Evolutionary conservation across 2,888 invertebrate species (phyloP), one percentile per base, ranked within the genome.

Genomic region (Pyrrhia umbra): DNA sequence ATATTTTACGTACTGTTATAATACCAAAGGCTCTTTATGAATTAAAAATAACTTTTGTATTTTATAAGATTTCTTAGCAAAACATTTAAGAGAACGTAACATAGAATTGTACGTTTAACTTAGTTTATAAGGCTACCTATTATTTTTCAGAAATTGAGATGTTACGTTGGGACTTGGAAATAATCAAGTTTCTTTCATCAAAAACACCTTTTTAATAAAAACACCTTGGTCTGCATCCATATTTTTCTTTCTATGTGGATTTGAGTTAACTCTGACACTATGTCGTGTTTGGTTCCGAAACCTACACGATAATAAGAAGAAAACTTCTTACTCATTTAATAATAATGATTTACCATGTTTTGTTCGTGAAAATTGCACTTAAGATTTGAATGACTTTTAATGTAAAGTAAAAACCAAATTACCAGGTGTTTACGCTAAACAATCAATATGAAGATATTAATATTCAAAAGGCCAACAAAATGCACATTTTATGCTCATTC

Each of bases 401-500:
- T 23, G 2, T 6, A 23, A n/a, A n/a, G n/a, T 25, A 21, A 1
- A 27, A 27, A 34, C 23, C 40, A 13, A 30, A 15, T 1, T 59
- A 37, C 62, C 50, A 59, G 55, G 59, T 60, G 55, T 49, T 59
- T 63, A 64, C 47, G 18, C 65, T 30, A 16, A 25, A 45, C 10
- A 71, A 59, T 58, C 57, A 61, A 42, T 30, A 42, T 54, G 34
- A 58, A 34, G n/a, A 57, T 34, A 46, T 46, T 61, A 45, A 51
- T 37, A 40, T 55, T 43, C 18, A 54, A 75, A 63, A 67, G 51
- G n/a, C 18, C 37, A 55, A 62, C 61, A 56, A 68, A 55, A 56
- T 75, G 30, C 39, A 68, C 51, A 62, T 74, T 58, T 68, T 55
- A 42, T 54, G 63, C 61, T 79, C 51, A 64, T 61, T 69, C 58